Conservation (phyloP, 2,113 vertebrate species). For the Cephalopholis sonnerati region DNA sequence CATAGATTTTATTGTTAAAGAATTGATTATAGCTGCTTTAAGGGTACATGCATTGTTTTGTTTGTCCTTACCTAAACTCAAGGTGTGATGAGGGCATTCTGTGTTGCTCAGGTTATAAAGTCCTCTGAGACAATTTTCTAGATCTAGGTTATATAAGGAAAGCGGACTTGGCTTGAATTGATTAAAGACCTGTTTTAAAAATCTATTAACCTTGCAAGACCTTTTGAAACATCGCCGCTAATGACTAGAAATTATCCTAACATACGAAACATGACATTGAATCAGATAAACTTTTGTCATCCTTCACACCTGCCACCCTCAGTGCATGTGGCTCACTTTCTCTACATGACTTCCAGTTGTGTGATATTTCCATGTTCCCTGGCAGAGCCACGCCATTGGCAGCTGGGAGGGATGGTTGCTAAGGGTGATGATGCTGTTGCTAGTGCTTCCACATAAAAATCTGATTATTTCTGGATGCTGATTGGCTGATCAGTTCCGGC, state of each 20-base stretch:
- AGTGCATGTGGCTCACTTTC: background rate
- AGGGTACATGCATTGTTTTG: background rate
- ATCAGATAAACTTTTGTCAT: background rate
- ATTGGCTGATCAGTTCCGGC: constrained; percentile 57
- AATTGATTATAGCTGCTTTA: background rate
- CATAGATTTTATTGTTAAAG: background rate
- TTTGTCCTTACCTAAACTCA: background rate
- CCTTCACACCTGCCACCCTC: background rate
- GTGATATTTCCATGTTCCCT: constrained; percentile 12
- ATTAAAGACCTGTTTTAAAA: background rate
- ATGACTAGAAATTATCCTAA: background rate
- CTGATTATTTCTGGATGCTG: constrained; percentile 52
- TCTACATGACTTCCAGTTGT: background rate
- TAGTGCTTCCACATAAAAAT: constrained; percentile 53
- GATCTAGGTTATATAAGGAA: background rate
- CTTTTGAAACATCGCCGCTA: background rate
- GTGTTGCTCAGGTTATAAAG: background rate
- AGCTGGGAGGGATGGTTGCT: constrained; percentile 49
- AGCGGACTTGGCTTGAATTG: background rate
- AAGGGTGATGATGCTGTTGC: constrained; percentile 72
- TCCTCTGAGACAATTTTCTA: background rate
- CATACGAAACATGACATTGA: background rate
- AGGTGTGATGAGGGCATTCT: background rate
- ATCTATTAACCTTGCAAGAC: background rate
- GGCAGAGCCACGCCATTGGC: constrained; percentile 14